Evolutionary conservation across 1,140 invertebrate genomes (phyloP).

Genomic region (Magallana gigas): DNA sequence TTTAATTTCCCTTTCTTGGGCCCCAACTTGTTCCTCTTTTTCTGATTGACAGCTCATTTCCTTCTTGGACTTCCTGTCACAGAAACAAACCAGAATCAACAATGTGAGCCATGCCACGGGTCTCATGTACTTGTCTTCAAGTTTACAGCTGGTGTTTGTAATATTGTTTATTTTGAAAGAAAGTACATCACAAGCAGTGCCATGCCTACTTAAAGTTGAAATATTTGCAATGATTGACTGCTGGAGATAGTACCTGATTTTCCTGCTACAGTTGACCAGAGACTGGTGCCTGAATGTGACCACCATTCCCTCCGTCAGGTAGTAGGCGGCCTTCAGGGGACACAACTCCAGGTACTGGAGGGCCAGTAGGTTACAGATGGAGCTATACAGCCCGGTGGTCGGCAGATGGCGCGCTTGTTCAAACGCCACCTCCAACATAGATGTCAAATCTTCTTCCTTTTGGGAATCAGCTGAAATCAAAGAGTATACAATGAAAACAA

Average conservation of each 20-base stretch:
- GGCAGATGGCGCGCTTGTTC: conserved; percentile 63
- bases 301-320: conserved; percentile 66
- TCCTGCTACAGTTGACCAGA: conserved; percentile 58
- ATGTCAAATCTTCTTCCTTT: conserved; percentile 39
- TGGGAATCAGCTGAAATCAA: conserved; percentile 6
- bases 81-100: too few relatives aligned
- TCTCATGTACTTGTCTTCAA: too few relatives aligned
- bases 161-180: too few relatives aligned
- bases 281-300: conserved; percentile 71
- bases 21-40: background rate
- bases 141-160: too few relatives aligned
- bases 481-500: background rate
- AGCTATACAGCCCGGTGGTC: conserved; percentile 53
- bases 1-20: background rate
- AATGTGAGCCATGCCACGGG: too few relatives aligned
- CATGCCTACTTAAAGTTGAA: too few relatives aligned
- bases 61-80: background rate
- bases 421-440: conserved; percentile 58
- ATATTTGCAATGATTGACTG: too few relatives aligned
- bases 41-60: background rate
- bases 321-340: conserved; percentile 64
- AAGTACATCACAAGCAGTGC: too few relatives aligned
- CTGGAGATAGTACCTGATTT: conserved; percentile 65
- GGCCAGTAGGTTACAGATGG: conserved; percentile 66
- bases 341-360: conserved; percentile 58